Conservation (phyloP, 2,113 vertebrate genomes). For the Rhinopomastus cyanomelas region DNA sequence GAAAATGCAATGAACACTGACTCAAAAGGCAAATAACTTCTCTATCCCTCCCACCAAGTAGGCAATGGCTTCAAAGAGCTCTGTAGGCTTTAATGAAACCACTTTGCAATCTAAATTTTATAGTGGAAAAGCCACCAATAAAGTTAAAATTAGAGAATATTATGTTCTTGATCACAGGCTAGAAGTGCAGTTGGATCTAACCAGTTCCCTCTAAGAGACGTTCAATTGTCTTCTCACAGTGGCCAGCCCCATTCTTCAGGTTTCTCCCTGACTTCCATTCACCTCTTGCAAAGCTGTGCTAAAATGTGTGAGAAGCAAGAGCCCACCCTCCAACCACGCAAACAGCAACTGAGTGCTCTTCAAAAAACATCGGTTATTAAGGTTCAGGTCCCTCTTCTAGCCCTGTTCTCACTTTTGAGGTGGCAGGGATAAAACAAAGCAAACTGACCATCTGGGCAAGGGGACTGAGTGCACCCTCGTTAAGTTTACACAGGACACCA, state of each 20-base stretch:
- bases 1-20: constrained; percentile 21
- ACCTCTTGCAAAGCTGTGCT: background rate
- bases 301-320: background rate
- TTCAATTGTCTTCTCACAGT: background rate
- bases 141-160: background rate
- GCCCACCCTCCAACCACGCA: background rate
- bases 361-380: background rate
- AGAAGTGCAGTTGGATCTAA: background rate
- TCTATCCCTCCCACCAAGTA: background rate
- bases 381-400: background rate
- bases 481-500: no score
- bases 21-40: constrained; percentile 31
- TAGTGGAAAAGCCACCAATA: background rate
- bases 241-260: background rate
- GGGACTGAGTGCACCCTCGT: no score
- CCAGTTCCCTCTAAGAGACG: background rate
- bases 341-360: background rate
- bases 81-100: constrained; percentile 13
- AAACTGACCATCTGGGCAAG: background rate
- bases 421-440: no score
- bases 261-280: background rate
- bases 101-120: background rate
- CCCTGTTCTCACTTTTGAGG: background rate
- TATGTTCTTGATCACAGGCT: background rate
- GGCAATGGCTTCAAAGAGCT: background rate